These are phyloP conservation scores for Diplogasteroides magnus DNA, from an alignment of 1,140 invertebrate species.

Conservation along the genomic window DNA sequence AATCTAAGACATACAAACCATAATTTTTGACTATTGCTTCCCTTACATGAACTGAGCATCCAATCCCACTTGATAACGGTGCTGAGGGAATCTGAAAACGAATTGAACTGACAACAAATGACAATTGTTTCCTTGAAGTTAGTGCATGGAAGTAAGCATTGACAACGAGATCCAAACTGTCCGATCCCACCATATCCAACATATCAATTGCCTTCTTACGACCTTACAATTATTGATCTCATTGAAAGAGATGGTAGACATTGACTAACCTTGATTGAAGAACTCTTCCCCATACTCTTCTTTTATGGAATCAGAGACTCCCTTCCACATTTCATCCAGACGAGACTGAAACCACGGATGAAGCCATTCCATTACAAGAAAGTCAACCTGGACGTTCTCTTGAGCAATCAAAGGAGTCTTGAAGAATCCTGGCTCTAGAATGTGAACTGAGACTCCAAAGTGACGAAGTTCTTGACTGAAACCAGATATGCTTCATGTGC, in stretches of 20 bases:
- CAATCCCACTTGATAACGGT: not conserved
- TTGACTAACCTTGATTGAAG: not conserved
- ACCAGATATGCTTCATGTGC: not conserved
- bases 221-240: not conserved
- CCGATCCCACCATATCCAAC: not conserved
- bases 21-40: not conserved
- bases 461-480: conserved; percentile 12
- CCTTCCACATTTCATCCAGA: not conserved
- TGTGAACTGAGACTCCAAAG: conserved; percentile 18
- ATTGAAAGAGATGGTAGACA: no score
- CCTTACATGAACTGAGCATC: not conserved
- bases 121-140: no score
- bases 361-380: not conserved
- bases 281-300: not conserved
- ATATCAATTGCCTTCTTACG: not conserved
- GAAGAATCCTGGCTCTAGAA: conserved; percentile 30
- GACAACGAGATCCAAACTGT: not conserved
- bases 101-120: no score
- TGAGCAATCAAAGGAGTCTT: conserved; percentile 5
- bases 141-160: not conserved
- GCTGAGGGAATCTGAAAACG: not conserved
- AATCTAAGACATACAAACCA: not conserved
- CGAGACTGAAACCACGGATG: not conserved
- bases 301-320: not conserved
- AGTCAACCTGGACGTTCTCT: not conserved